Evolutionary conservation across 2,797 vertebrate species (phyloP).

Genomic region (Discoglossus pictus): DNA sequence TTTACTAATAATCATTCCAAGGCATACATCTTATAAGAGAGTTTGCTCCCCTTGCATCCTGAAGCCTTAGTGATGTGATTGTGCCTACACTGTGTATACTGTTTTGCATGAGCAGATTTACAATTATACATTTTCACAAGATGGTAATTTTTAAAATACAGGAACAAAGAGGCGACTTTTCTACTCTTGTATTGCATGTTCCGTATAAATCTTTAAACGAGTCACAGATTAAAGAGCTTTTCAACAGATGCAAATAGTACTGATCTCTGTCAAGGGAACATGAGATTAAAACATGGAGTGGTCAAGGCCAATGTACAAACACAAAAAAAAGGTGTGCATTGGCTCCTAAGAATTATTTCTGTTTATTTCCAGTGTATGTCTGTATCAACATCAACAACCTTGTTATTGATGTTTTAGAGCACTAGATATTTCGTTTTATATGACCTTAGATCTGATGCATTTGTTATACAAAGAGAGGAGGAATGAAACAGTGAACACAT

Average conservation of each 20-base stretch:
- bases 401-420: constrained; percentile 34
- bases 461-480: too few relatives aligned
- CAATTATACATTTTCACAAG: constrained; percentile 35
- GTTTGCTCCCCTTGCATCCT: not conserved
- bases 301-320: constrained; percentile 12
- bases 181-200: constrained; percentile 27
- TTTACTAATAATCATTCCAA: too few relatives aligned
- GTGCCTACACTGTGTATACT: constrained; percentile 8
- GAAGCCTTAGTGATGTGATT: constrained; percentile 29
- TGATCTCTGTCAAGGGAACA: constrained; percentile 23
- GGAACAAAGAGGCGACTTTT: constrained; percentile 28
- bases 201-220: constrained; percentile 21
- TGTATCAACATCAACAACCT: constrained; percentile 6
- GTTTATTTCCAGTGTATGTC: not conserved
- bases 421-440: too few relatives aligned
- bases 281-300: constrained; percentile 30
- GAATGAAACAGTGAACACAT: too few relatives aligned
- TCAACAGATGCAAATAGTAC: constrained; percentile 23
- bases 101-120: constrained; percentile 19
- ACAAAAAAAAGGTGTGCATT: constrained; percentile 26
- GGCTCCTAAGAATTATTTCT: not conserved
- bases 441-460: too few relatives aligned
- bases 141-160: constrained; percentile 21
- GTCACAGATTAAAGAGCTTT: constrained; percentile 33
- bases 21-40: too few relatives aligned